Evolutionary conservation across 2,797 vertebrate species (phyloP), one percentile per base, ranked within the genome.

Genomic region (Parauchenoglanis ngamensis): DNA sequence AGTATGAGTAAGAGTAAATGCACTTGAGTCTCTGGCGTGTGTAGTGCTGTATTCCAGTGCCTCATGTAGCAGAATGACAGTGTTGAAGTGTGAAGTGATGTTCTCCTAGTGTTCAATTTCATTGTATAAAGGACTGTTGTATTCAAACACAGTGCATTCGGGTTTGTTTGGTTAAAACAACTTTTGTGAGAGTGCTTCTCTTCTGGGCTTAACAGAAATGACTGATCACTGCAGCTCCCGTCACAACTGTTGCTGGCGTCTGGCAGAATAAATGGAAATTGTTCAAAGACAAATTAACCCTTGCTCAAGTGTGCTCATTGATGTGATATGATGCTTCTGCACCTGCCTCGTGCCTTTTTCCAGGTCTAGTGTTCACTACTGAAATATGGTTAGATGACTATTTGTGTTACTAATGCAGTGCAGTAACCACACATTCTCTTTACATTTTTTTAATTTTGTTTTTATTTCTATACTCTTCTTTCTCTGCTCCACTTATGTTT

Each of bases 261-360:
- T 77, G 81, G 15, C 65, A 52, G 68, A 11, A 68, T 68, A 65
- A 67, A 68, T 0, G 7, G 49, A 77, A 84, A 57, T 84, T 76
- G 46, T 67, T 46, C 44, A 54, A 44, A 76, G 57, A 46, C 44
- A 83, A 78, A 68, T 67, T 56, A 87, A 25, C 70, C 72, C 81
- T 11, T 19, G 70, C 23, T 87, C 68, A 65, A 77, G 73, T 10
- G 73, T 76, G 46, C 73, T 63, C 28, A 46, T 19, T n/a, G 5
- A 54, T 54, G 2, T n/a, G 5, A 54, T 54, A 1, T 54, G 75
- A 19, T 77, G n/a, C 15, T 3, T 83, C 59, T 54, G 31, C 56
- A 57, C 35, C 17, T 83, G 13, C 70, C 8, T 77, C n/a, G 1
- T 31, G 15, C 19, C 54, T 28, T 31, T 77, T 28, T 31, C 54